Conservation (phyloP, 2,888 invertebrate species). For the Apantesis nais region DNA sequence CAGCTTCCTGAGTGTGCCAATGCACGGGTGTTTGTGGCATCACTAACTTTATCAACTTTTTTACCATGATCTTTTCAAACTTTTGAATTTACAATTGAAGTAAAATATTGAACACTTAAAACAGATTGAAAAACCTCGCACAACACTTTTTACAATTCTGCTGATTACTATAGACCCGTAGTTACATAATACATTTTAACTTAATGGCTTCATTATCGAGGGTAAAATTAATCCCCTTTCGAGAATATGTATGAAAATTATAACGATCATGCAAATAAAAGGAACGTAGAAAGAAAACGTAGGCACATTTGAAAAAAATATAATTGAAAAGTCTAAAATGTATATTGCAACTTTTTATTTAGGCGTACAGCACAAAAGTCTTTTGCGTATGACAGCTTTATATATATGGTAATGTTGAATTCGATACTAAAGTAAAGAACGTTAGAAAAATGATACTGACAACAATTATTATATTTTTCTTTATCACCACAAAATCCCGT, state of each 20-base stretch:
- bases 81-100: too few species aligned
- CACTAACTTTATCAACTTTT: too few species aligned
- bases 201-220: neutral
- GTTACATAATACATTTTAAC: neutral
- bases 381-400: slow-evolving; percentile 33
- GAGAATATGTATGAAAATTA: slow-evolving; percentile 4
- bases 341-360: slow-evolving; percentile 20
- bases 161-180: neutral
- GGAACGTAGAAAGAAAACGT: neutral
- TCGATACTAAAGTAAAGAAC: slow-evolving; percentile 21
- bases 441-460: slow-evolving; percentile 34
- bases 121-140: neutral
- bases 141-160: neutral
- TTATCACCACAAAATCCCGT: slow-evolving; percentile 24
- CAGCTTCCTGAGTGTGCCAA: too few species aligned
- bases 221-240: neutral
- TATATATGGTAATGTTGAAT: slow-evolving; percentile 35
- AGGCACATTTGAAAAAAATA: neutral
- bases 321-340: neutral
- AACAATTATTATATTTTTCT: slow-evolving; percentile 36
- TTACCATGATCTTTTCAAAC: too few species aligned
- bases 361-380: slow-evolving; percentile 20
- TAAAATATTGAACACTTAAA: neutral
- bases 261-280: neutral
- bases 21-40: too few species aligned